Conservation (phyloP, 2,797 vertebrate genomes). For the Petrocephalus schoutedeni region DNA sequence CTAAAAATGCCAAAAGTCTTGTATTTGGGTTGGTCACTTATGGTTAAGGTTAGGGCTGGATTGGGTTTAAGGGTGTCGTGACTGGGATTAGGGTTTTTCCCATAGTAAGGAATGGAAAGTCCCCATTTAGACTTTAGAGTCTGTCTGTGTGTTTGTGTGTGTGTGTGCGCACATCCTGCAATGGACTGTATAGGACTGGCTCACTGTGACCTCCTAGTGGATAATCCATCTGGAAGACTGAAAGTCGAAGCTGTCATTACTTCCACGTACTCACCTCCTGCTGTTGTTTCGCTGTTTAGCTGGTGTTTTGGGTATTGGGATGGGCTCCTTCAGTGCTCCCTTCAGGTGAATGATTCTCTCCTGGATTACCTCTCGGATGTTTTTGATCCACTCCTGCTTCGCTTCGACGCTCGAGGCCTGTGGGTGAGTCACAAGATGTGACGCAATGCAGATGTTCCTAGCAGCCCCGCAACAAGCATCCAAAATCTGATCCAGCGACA, state of each 20-base stretch:
- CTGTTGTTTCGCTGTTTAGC: conserved; percentile 86
- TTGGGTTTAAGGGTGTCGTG: no score
- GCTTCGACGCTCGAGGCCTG: conserved; percentile 89
- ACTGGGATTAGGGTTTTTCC: no score
- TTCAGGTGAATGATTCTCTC: conserved; percentile 97
- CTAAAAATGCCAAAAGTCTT: no score
- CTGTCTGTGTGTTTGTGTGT: background rate
- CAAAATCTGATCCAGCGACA: background rate
- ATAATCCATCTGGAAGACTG: background rate
- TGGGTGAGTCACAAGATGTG: conserved; percentile 28
- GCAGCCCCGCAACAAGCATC: background rate
- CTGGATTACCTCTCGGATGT: conserved; percentile 96
- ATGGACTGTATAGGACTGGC: background rate
- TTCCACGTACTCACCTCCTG: conserved; percentile 70
- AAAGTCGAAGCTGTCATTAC: background rate
- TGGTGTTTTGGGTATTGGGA: conserved; percentile 89
- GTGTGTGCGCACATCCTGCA: background rate
- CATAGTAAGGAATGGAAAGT: no score
- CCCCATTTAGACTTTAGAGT: background rate
- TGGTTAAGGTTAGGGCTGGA: no score
- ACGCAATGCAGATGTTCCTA: background rate
- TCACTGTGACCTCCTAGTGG: no score
- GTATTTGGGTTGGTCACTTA: no score
- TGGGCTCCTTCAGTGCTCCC: conserved; percentile 92
- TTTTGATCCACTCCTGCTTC: conserved; percentile 98